Conservation (phyloP, 2,113 vertebrate species). For the Xenus cinereus region DNA sequence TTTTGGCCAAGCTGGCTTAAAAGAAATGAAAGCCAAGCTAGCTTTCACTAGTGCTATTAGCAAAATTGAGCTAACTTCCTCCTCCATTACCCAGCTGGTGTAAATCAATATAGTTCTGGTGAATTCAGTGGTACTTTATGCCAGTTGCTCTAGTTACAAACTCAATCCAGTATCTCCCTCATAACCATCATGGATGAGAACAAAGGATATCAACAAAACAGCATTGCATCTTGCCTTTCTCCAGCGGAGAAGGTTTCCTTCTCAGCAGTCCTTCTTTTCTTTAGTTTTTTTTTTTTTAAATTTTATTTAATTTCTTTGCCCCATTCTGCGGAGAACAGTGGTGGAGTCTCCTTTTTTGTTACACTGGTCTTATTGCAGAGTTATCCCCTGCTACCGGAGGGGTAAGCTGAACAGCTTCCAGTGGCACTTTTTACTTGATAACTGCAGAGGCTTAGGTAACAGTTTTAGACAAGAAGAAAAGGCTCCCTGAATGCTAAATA, state of each 20-base stretch:
- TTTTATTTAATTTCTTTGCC: background rate
- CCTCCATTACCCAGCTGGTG: background rate
- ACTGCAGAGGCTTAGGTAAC: background rate
- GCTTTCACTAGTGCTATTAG: background rate
- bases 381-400: background rate
- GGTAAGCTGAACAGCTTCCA: background rate
- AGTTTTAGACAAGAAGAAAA: background rate
- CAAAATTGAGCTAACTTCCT: background rate
- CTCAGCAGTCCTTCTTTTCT: background rate
- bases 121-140: background rate
- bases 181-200: background rate
- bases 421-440: background rate
- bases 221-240: background rate
- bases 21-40: background rate
- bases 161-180: background rate
- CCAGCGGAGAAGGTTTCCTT: background rate
- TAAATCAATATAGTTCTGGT: background rate
- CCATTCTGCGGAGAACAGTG: background rate
- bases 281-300: background rate
- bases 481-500: background rate
- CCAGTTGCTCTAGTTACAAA: background rate
- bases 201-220: background rate
- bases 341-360: background rate
- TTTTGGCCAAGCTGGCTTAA: background rate
- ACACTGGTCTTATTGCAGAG: background rate